Base-by-base conservation (phyloP, 1,140 invertebrate genomes). In the Drosophila hydei region DNA sequence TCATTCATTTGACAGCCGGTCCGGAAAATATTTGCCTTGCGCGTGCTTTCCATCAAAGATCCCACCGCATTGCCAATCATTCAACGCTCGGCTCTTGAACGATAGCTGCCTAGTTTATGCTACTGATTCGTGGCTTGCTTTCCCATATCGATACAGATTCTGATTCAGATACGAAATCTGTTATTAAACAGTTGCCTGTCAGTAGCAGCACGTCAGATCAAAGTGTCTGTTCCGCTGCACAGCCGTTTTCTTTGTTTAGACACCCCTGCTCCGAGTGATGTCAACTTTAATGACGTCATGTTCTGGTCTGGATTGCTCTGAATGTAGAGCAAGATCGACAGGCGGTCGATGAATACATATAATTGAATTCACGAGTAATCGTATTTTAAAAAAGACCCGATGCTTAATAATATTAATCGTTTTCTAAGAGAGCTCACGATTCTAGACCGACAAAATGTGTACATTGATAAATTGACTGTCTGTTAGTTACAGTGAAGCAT, bases 171-270 rank as follows among this genome's bases (percentile, higher is more conserved):
- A 8, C n/a, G 30, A 4, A 14, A 16, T 45, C 19, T 59, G 56
- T 33, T 52, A 79, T 75, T 79, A 60, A 75, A 19, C 71, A 50
- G 64, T 40, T 38, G 71, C 18, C 63, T 71, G 56, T 62, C 77
- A 58, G 72, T 79, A 72, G 77, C 72, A 60, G 61, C 72, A 63
- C 36, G 77, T 68, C 77, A 78, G 79, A 83, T 81, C 79, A 81
- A 81, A 81, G 77, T 59, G 47, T 42, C 16, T 25, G n/a, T 16
- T 12, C 27, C 42, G 19, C 12, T 18, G 52, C 47, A 81, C 75
- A 77, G 23, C 38, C 64, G 45, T 38, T 61, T 51, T 70, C 70
- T 77, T 74, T 77, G 73, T 72, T 64, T 43, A 9, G 45, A 45
- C 54, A 38, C 60, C 47, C 76, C 73, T 52, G 54, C 58, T 48